phyloP scores from a whole-genome alignment of 2,888 invertebrate species.

The Sinopyrophorus schimmeli region DNA sequence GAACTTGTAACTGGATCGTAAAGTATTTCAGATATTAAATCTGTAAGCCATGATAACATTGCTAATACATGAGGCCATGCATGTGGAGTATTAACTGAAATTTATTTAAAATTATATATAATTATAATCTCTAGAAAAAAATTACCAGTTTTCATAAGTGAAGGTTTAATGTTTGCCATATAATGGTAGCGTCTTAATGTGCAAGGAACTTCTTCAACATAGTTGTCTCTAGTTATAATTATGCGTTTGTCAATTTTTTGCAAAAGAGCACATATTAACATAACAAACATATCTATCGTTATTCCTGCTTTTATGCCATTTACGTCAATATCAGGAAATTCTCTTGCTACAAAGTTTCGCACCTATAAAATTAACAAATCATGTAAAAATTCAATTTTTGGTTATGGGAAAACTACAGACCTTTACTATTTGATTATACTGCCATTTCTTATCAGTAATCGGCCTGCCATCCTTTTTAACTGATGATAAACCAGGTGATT shows the following conservation, averaged over 20 bases:
- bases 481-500: constrained; percentile 22
- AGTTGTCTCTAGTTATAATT: constrained; percentile 21
- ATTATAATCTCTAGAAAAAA: not conserved
- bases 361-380: constrained; percentile 12
- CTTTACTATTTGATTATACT: constrained; percentile 22
- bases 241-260: constrained; percentile 22
- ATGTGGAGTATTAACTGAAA: constrained; percentile 24
- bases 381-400: not conserved
- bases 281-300: constrained; percentile 19
- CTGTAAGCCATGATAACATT: constrained; percentile 22
- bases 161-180: constrained; percentile 18
- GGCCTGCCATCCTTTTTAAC: constrained; percentile 22
- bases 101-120: not conserved
- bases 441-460: constrained; percentile 24
- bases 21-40: constrained; percentile 13
- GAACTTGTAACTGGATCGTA: not conserved
- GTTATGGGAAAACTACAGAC: constrained; percentile 4
- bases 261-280: constrained; percentile 5
- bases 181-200: constrained; percentile 17
- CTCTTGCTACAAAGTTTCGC: constrained; percentile 11
- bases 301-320: constrained; percentile 22
- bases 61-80: constrained; percentile 25
- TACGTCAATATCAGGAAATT: constrained; percentile 3
- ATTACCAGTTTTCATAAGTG: constrained; percentile 28
- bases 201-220: constrained; percentile 21